phyloP scores from a whole-genome alignment of 2,888 invertebrate species.

The Eutolmus rufibarbis region DNA sequence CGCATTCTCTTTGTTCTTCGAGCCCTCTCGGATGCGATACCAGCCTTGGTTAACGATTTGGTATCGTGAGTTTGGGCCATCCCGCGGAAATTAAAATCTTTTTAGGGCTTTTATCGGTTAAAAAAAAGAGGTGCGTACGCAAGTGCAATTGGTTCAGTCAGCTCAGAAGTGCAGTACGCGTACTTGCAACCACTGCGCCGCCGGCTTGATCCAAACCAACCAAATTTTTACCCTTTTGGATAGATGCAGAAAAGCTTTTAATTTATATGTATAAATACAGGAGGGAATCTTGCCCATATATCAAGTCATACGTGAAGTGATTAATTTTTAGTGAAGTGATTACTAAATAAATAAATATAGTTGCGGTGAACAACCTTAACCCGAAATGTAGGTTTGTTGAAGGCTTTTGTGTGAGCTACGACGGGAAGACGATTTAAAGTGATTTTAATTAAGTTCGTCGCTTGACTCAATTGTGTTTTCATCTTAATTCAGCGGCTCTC shows the following conservation, averaged over 20 bases:
- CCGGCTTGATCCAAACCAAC: not conserved
- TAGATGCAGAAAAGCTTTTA: not conserved
- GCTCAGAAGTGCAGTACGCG: not conserved
- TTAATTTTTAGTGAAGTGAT: not conserved
- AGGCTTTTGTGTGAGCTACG: not conserved
- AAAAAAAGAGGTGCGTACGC: not conserved
- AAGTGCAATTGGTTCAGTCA: not conserved
- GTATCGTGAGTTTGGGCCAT: conserved; percentile 14
- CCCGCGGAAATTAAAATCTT: conserved; percentile 10
- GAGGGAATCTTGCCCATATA: not conserved
- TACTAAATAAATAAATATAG: not conserved
- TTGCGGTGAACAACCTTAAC: conserved; percentile 46
- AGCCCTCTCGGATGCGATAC: conserved; percentile 9
- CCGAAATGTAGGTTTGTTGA: conserved; percentile 1
- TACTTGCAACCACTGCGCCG: not conserved
- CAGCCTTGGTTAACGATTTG: not conserved
- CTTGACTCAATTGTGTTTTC: conserved; percentile 11
- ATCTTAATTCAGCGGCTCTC: not conserved
- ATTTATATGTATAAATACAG: not conserved
- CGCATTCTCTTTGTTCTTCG: conserved; percentile 10
- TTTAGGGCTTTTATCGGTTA: not conserved
- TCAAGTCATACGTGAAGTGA: conserved; percentile 4
- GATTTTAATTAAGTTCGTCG: conserved; percentile 29
- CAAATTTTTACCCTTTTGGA: not conserved
- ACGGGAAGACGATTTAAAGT: not conserved